Evolutionary conservation across 2,888 invertebrate genomes (phyloP).

Genomic region (Stegana nigrithorax): DNA sequence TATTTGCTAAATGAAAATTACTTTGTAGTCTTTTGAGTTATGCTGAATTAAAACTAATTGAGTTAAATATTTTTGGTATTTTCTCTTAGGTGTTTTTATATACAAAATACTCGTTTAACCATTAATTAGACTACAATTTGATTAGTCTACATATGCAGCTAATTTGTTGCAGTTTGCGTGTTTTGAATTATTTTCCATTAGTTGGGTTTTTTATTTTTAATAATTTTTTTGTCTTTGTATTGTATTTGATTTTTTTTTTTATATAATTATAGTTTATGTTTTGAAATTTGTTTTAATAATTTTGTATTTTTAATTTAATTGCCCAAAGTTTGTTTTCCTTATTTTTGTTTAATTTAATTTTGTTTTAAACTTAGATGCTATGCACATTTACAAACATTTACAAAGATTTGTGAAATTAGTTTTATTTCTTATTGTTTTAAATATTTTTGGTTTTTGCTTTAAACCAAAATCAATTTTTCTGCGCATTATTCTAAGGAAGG

Average conservation of each 20-base stretch:
- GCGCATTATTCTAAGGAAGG: constrained; percentile 56
- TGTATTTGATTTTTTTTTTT: neutral
- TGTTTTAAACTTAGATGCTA: neutral
- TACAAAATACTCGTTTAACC: neutral
- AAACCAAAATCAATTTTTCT: constrained; percentile 21
- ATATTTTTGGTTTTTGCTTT: constrained; percentile 20
- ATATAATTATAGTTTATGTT: neutral
- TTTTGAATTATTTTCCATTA: neutral
- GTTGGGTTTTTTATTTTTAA: neutral
- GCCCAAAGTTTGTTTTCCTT: neutral
- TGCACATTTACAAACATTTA: constrained; percentile 51
- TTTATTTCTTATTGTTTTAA: constrained; percentile 1
- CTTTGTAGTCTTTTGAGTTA: constrained; percentile 50
- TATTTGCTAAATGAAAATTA: constrained; percentile 32
- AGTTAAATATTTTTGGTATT: constrained; percentile 36
- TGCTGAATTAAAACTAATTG: constrained; percentile 40
- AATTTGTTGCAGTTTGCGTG: neutral
- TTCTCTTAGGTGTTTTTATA: constrained; percentile 11
- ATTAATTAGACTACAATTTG: neutral
- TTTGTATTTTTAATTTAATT: constrained; percentile 27
- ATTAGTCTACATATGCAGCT: neutral
- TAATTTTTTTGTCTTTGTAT: neutral
- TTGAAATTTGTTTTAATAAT: constrained; percentile 2
- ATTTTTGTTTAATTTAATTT: constrained; percentile 1
- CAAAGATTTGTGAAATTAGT: constrained; percentile 29